Percentiles rank a stretch among this genome's conserved stretches.
These are phyloP conservation scores for Myzus persicae DNA, from an alignment of 1,140 invertebrate genomes.

Conservation along the genomic window DNA sequence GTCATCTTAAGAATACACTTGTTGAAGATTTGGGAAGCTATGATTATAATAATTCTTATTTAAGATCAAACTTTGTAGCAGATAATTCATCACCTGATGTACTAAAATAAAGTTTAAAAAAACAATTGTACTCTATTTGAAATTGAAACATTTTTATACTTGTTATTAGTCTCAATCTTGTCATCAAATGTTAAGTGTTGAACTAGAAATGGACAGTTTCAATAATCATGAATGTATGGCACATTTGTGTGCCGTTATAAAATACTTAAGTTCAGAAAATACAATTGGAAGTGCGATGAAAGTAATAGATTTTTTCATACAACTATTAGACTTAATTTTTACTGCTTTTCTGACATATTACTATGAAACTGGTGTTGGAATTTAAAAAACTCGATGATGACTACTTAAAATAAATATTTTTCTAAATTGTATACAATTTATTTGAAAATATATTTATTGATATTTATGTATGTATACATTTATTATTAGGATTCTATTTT, in stretches of 20 bases:
- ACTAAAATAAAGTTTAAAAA: not conserved
- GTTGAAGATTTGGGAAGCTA: not conserved
- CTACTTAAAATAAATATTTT: not conserved
- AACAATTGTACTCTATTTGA: not conserved
- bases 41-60: constrained; percentile 40
- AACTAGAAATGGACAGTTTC: constrained; percentile 1
- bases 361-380: too few species aligned
- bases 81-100: not conserved
- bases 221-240: constrained; percentile 43
- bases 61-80: not conserved
- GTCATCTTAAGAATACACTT: constrained; percentile 16
- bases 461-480: not conserved
- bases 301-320: not conserved
- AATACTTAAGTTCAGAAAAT: constrained; percentile 22
- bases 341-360: not conserved
- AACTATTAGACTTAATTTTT: not conserved
- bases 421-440: not conserved
- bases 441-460: not conserved
- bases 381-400: not conserved
- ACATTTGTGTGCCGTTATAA: constrained; percentile 30
- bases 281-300: not conserved
- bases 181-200: not conserved
- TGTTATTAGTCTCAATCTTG: not conserved
- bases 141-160: not conserved
- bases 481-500: not conserved